phyloP scores from a whole-genome alignment of 2,888 invertebrate species.

The Microctonus brassicae region DNA sequence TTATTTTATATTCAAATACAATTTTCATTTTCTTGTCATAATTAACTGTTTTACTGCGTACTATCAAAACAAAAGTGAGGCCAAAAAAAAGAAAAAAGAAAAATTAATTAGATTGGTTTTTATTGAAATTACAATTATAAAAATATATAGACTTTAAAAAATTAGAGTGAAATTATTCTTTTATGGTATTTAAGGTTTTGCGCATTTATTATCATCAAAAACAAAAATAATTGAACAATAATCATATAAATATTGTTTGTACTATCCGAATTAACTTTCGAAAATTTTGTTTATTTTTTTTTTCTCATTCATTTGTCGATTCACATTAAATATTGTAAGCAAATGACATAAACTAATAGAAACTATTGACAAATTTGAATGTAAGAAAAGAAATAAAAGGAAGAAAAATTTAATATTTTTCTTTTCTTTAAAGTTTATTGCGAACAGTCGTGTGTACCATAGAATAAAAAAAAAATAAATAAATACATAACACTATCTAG shows the following conservation, averaged over 20 bases:
- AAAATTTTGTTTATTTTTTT: not conserved
- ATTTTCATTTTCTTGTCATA: slow-evolving; percentile 47
- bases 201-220: not conserved
- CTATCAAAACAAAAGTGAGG: slow-evolving; percentile 54
- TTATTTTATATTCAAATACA: slow-evolving; percentile 49
- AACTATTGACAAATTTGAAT: not conserved
- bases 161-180: slow-evolving; percentile 54
- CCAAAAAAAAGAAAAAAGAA: slow-evolving; percentile 56
- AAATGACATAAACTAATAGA: not conserved
- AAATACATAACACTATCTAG: slow-evolving; percentile 61
- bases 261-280: not conserved
- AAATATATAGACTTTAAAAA: slow-evolving; percentile 52
- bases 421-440: not conserved
- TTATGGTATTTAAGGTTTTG: slow-evolving; percentile 56
- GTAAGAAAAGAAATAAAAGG: slow-evolving; percentile 16
- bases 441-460: slow-evolving; percentile 50
- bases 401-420: slow-evolving; percentile 30
- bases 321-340: not conserved
- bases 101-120: slow-evolving; percentile 65
- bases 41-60: slow-evolving; percentile 51
- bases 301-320: slow-evolving; percentile 11
- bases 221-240: not conserved
- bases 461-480: slow-evolving; percentile 40
- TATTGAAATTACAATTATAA: slow-evolving; percentile 59
- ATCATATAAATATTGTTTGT: not conserved